These are phyloP conservation scores for Bellardia bayeri DNA, from an alignment of 2,888 invertebrate genomes.

Conservation along the genomic window DNA sequence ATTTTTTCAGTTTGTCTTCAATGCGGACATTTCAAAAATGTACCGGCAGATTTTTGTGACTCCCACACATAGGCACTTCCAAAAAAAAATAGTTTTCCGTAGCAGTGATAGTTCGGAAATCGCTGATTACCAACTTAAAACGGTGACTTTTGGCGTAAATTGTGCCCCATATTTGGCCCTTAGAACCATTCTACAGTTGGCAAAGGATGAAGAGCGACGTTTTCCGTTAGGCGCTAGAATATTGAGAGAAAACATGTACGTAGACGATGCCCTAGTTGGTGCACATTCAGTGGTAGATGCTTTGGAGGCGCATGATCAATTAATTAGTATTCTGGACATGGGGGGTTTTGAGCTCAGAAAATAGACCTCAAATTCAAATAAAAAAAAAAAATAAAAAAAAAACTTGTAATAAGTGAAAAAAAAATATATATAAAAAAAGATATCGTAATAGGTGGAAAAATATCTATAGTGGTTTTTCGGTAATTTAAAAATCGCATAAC, in stretches of 20 bases:
- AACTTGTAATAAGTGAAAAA: no score
- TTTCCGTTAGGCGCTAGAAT: not conserved
- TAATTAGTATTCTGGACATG: not conserved
- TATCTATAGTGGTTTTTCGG: no score
- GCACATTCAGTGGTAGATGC: not conserved
- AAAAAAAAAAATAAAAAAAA: no score
- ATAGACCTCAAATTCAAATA: slow-evolving; percentile 16
- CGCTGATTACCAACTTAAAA: not conserved
- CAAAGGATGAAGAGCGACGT: not conserved
- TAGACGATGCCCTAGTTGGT: not conserved
- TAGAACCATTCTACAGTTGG: not conserved
- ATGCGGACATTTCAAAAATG: slow-evolving; percentile 71
- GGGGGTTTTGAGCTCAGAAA: slow-evolving; percentile 22
- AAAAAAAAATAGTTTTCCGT: not conserved
- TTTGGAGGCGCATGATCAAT: no score
- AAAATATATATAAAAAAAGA: no score
- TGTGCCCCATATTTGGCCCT: slow-evolving; percentile 5
- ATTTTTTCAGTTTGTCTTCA: slow-evolving; percentile 55
- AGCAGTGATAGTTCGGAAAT: not conserved
- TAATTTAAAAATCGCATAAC: no score
- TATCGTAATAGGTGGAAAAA: no score
- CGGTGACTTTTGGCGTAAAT: not conserved
- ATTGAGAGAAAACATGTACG: not conserved
- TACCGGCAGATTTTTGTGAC: not conserved
- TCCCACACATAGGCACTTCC: not conserved